These are phyloP conservation scores for Ursus arctos DNA, from an alignment of 2,113 vertebrate genomes.

Conservation along the genomic window DNA sequence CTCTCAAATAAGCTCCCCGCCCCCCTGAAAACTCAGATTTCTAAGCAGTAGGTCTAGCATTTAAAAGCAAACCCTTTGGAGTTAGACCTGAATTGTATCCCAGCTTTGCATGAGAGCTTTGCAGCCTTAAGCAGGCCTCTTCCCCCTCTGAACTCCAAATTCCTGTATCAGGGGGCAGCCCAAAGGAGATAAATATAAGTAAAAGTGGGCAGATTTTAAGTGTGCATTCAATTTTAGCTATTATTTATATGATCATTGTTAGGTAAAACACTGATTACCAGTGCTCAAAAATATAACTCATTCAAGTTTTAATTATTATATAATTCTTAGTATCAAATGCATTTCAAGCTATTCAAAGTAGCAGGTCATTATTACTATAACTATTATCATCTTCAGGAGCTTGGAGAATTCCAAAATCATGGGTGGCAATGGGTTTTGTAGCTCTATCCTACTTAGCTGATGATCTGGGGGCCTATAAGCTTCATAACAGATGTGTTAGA, in stretches of 20 bases:
- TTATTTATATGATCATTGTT: neutral
- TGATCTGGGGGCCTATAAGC: neutral
- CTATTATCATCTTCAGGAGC: neutral
- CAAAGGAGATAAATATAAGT: neutral
- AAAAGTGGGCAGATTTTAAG: neutral
- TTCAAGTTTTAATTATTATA: neutral
- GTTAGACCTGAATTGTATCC: neutral
- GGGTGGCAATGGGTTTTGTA: neutral
- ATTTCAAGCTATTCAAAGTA: neutral
- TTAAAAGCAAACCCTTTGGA: neutral
- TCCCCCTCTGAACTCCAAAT: neutral
- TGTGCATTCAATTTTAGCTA: neutral
- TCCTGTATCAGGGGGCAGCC: neutral
- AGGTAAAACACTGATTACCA: neutral
- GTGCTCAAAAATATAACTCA: neutral
- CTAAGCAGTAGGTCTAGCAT: neutral
- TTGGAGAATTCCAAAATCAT: neutral
- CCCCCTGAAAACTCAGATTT: neutral
- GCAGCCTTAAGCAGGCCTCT: neutral
- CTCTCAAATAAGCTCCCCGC: neutral
- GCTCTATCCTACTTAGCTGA: neutral
- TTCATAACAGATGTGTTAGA: neutral
- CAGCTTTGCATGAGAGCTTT: neutral
- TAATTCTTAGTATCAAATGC: neutral
- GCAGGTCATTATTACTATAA: neutral